Conservation (phyloP, 2,113 vertebrate genomes). For the Sminthopsis crassicaudata region DNA sequence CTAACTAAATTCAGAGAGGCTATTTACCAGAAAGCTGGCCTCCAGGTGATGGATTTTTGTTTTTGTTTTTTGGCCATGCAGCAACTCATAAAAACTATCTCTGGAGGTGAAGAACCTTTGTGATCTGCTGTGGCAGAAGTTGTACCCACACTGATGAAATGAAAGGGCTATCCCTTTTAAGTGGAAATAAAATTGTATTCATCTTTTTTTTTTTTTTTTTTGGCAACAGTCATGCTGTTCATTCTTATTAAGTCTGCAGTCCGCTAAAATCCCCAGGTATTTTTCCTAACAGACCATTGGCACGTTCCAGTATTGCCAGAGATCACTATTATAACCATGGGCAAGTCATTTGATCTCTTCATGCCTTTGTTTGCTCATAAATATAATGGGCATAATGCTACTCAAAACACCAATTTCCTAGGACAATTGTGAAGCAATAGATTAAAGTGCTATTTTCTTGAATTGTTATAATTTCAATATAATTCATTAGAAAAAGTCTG, state of each 20-base stretch:
- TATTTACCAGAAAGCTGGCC: background rate
- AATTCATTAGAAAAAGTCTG: background rate
- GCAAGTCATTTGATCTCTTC: background rate
- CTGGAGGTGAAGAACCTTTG: background rate
- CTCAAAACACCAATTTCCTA: background rate
- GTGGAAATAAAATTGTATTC: background rate
- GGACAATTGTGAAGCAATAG: background rate
- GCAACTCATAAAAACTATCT: background rate
- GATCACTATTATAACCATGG: background rate
- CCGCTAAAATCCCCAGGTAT: background rate
- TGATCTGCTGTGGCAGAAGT: background rate
- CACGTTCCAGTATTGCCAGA: background rate
- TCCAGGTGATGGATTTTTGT: background rate
- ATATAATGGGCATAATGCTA: background rate
- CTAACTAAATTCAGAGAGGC: background rate
- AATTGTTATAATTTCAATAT: background rate
- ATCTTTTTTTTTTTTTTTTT: background rate
- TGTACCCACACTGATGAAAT: background rate
- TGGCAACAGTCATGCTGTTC: background rate
- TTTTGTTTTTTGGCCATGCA: background rate
- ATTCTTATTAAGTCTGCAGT: background rate
- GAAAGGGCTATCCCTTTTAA: background rate
- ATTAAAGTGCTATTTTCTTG: background rate
- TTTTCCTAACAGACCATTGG: background rate
- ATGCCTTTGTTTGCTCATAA: background rate